Evolutionary conservation across 2,113 vertebrate species (phyloP).

Genomic region (Phodopus roborovskii): DNA sequence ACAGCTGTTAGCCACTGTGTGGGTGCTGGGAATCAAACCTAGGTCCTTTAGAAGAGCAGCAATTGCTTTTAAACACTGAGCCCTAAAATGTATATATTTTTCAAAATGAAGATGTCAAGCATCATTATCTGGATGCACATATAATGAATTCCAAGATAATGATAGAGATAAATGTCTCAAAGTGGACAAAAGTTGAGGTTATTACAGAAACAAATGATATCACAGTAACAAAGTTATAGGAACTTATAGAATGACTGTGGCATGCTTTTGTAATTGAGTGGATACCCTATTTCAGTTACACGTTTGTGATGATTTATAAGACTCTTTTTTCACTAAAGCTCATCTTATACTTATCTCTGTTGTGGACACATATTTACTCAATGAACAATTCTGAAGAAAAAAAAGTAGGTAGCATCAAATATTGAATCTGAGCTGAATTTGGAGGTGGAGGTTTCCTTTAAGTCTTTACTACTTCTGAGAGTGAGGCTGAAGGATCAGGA

Average conservation of each 20-base stretch:
- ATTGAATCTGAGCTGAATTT: background rate
- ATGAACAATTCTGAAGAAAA: background rate
- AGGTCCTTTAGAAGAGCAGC: background rate
- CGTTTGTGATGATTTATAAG: background rate
- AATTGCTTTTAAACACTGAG: background rate
- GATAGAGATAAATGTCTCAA: conserved; percentile 17
- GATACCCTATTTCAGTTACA: background rate
- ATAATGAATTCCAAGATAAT: conserved; percentile 35
- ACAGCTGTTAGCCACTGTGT: background rate
- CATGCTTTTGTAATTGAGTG: background rate
- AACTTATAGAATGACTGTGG: background rate
- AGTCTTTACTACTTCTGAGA: background rate
- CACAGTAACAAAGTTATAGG: background rate
- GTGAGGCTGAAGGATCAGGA: background rate
- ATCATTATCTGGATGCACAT: background rate
- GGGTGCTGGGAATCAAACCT: too few species aligned
- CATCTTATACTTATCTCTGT: background rate
- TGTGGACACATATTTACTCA: background rate
- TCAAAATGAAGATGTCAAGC: conserved; percentile 18
- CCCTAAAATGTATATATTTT: background rate
- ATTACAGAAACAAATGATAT: conserved; percentile 12
- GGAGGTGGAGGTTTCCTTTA: too few species aligned
- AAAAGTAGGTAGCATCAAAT: background rate
- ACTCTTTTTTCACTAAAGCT: background rate
- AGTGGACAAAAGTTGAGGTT: background rate